phyloP scores from a whole-genome alignment of 2,113 vertebrate genomes.

The Dendropsophus ebraccatus region DNA sequence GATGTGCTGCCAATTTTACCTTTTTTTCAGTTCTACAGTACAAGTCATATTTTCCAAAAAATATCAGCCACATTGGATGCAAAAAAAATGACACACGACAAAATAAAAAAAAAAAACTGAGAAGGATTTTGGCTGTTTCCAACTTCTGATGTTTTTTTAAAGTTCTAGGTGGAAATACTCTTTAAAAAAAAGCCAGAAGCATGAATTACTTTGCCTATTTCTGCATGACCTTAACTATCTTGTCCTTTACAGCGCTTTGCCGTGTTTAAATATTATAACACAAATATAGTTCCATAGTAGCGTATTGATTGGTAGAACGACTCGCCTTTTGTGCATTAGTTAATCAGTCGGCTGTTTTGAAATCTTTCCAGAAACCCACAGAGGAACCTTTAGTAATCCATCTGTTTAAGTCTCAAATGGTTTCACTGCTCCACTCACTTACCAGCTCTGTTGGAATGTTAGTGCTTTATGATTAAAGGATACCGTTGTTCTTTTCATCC shows the following conservation, averaged over 20 bases:
- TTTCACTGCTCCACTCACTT: conserved; percentile 69
- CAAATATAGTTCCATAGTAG: conserved; percentile 69
- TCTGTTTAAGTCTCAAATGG: conserved; percentile 72
- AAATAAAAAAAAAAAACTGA: not conserved
- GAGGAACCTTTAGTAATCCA: conserved; percentile 71
- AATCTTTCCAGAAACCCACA: conserved; percentile 70
- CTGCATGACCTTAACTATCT: conserved; percentile 62
- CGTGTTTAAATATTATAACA: conserved; percentile 69
- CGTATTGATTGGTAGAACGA: conserved; percentile 70
- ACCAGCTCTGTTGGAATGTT: conserved; percentile 70
- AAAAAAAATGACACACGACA: not conserved
- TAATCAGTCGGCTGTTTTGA: conserved; percentile 73
- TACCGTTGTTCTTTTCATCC: conserved; percentile 72
- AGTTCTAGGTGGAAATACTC: not conserved
- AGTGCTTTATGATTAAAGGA: conserved; percentile 72
- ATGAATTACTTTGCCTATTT: not conserved
- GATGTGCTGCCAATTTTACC: too few relatives aligned
- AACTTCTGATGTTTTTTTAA: not conserved
- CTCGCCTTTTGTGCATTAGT: conserved; percentile 72
- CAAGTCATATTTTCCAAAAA: not conserved
- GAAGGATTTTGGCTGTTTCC: not conserved
- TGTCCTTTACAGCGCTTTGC: conserved; percentile 63
- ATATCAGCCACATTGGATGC: not conserved
- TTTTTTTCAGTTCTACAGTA: too few relatives aligned
- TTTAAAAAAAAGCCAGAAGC: not conserved